A percentile compares a stretch with the other conserved stretches of the same genome.
phyloP scores from a whole-genome alignment of 2,113 vertebrate species.

The Euleptes europaea region DNA sequence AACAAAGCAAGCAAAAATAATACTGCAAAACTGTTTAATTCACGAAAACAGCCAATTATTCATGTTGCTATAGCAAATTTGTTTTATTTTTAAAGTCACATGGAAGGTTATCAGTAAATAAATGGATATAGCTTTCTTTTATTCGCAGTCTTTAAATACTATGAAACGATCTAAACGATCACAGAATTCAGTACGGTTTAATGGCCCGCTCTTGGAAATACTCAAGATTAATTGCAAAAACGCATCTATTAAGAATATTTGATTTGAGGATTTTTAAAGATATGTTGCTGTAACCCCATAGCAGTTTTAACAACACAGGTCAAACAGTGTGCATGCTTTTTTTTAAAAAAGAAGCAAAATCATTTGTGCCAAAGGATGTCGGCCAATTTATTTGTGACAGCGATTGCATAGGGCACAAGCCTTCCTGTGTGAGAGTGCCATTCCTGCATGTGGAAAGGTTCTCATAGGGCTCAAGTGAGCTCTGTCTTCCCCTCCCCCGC shows the following conservation, averaged over 20 bases:
- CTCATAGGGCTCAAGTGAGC: not conserved
- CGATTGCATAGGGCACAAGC: not conserved
- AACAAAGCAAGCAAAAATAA: constrained; percentile 57
- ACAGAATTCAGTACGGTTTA: not conserved
- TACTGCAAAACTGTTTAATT: constrained; percentile 48
- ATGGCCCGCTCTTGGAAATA: not conserved
- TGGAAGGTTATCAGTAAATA: constrained; percentile 52
- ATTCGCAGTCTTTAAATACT: constrained; percentile 40
- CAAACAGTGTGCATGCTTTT: not conserved
- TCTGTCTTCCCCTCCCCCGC: too few relatives aligned
- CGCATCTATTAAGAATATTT: constrained; percentile 47
- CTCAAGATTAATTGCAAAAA: constrained; percentile 52
- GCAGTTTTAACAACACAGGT: not conserved
- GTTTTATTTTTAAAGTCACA: constrained; percentile 56
- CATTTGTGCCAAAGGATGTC: not conserved
- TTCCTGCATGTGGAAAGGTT: not conserved
- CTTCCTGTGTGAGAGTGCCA: not conserved
- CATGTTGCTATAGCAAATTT: constrained; percentile 43
- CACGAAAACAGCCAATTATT: constrained; percentile 61
- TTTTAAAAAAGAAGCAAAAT: not conserved
- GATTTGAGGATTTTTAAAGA: not conserved
- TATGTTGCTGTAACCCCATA: not conserved
- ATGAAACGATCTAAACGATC: constrained; percentile 54
- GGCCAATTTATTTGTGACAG: not conserved
- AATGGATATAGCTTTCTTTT: constrained; percentile 66